A percentile compares a stretch with the other conserved stretches of the same genome.
Conservation (phyloP, 2,888 invertebrate genomes). For the Melinopterus prodromus region DNA sequence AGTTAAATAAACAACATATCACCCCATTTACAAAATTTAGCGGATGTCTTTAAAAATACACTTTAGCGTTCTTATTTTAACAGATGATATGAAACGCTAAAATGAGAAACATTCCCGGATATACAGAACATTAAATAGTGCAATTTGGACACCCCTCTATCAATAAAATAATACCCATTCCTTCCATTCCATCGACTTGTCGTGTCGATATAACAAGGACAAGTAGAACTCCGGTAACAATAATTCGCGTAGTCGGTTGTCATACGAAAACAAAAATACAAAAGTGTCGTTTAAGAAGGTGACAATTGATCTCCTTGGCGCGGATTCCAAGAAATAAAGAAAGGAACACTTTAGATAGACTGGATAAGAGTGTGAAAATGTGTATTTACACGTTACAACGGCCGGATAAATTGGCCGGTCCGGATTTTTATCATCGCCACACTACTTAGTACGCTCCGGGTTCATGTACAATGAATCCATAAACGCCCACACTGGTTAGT, state of each 20-base stretch:
- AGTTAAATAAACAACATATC: too few species aligned
- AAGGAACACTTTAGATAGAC: slow-evolving; percentile 36
- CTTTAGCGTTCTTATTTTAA: too few species aligned
- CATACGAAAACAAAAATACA: slow-evolving; percentile 34
- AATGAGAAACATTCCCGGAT: too few species aligned
- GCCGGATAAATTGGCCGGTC: slow-evolving; percentile 33
- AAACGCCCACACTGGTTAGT: slow-evolving; percentile 55
- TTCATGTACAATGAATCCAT: slow-evolving; percentile 55
- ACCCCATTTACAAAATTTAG: too few species aligned
- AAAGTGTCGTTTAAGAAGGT: slow-evolving; percentile 27
- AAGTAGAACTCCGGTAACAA: slow-evolving; percentile 15
- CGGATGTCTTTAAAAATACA: too few species aligned
- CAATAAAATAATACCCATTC: too few species aligned
- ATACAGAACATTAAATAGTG: too few species aligned
- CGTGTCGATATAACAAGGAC: slow-evolving; percentile 4
- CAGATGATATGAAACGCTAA: too few species aligned
- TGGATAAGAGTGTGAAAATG: slow-evolving; percentile 33
- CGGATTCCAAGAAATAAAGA: slow-evolving; percentile 33
- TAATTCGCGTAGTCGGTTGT: neutral
- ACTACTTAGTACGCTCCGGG: slow-evolving; percentile 46
- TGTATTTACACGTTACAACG: slow-evolving; percentile 37
- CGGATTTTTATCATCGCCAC: slow-evolving; percentile 30
- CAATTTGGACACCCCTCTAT: too few species aligned
- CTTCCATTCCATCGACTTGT: neutral
- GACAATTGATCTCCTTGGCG: slow-evolving; percentile 25